phyloP scores from a whole-genome alignment of 2,888 invertebrate genomes.

The Brachypterus glaber region DNA sequence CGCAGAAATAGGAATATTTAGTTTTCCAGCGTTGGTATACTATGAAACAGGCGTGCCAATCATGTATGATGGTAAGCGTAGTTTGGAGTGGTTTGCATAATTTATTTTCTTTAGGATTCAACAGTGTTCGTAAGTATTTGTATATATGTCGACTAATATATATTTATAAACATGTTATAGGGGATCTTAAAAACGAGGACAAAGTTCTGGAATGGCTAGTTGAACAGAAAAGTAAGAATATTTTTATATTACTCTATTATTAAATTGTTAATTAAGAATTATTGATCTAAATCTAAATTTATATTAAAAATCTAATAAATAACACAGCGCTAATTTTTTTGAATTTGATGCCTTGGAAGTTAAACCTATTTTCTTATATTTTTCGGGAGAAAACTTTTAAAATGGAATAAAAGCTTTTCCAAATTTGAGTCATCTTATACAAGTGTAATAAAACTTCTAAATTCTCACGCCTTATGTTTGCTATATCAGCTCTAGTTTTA shows the following conservation, averaged over 20 bases:
- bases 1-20: constrained; percentile 84
- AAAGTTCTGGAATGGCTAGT: constrained; percentile 93
- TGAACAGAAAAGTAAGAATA: constrained; percentile 91
- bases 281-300: too few species aligned
- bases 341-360: too few species aligned
- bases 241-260: constrained; percentile 39
- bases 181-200: constrained; percentile 89
- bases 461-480: too few species aligned
- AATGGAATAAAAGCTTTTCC: too few species aligned
- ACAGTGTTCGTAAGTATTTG: constrained; percentile 3
- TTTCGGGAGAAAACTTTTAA: too few species aligned
- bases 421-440: too few species aligned
- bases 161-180: constrained; percentile 50
- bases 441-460: too few species aligned
- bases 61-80: constrained; percentile 82
- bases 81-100: neutral
- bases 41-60: constrained; percentile 90
- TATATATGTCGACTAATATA: constrained; percentile 8
- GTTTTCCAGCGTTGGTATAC: constrained; percentile 85
- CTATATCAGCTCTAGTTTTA: too few species aligned
- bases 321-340: too few species aligned
- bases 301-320: constrained; percentile 1
- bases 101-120: neutral
- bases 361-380: too few species aligned
- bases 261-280: too few species aligned